Evolutionary conservation across 1,140 invertebrate genomes (phyloP).

Genomic region (Calephelis nemesis): DNA sequence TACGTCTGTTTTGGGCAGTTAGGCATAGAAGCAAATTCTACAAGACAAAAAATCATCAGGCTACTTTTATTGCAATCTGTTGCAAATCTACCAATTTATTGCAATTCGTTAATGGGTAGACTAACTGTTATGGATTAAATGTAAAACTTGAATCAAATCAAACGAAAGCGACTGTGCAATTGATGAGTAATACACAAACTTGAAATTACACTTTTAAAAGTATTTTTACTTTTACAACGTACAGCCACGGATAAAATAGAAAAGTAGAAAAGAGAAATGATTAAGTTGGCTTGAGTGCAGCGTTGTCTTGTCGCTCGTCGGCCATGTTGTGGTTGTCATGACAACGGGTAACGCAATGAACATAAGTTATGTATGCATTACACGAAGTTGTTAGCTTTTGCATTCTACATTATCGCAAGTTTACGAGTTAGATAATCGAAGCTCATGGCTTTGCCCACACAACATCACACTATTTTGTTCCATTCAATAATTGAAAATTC

Average conservation of each 20-base stretch:
- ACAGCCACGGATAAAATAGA: constrained; percentile 24
- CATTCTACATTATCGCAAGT: background rate
- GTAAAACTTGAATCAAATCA: background rate
- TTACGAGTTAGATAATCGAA: background rate
- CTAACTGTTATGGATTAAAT: too few relatives aligned
- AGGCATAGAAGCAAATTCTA: too few relatives aligned
- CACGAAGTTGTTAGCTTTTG: constrained; percentile 17
- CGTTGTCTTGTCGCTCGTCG: constrained; percentile 37
- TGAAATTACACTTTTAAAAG: constrained; percentile 15
- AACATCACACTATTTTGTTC: too few relatives aligned
- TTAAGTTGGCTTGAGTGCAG: constrained; percentile 38
- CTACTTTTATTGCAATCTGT: too few relatives aligned
- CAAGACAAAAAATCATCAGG: too few relatives aligned
- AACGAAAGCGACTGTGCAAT: constrained; percentile 34
- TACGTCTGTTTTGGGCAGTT: too few relatives aligned
- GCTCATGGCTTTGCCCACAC: too few relatives aligned
- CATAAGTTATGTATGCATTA: constrained; percentile 17
- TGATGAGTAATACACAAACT: constrained; percentile 21
- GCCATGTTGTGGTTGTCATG: constrained; percentile 45
- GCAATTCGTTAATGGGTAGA: too few relatives aligned
- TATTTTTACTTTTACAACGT: constrained; percentile 21
- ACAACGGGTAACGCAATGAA: constrained; percentile 32
- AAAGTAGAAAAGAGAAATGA: constrained; percentile 46
- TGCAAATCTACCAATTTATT: too few relatives aligned
- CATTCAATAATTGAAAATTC: too few relatives aligned